Evolutionary conservation across 2,113 vertebrate genomes (phyloP), one percentile per base, ranked within the genome.

Genomic region (Callipepla squamata): DNA sequence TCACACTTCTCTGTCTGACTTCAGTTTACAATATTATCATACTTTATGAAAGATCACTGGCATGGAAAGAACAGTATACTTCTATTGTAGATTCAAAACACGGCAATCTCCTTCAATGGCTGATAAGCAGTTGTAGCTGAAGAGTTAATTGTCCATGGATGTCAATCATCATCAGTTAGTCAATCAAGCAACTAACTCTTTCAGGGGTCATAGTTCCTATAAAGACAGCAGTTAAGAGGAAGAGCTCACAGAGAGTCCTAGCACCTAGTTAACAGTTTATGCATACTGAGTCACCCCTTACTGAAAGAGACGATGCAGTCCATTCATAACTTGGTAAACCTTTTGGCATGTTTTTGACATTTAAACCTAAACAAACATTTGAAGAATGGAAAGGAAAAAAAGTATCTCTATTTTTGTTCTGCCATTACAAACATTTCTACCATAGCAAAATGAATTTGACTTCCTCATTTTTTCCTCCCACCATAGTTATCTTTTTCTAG

Each of bases 81-180:
- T 73, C 34, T 66, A 18, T 76, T 63, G 23, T 30, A 66, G 75
- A 90, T 85, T 82, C 91, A 77, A 36, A 81, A 48, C 73, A 86
- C 34, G 81, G 51, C 32, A 63, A 66, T 94, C 80, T 96, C 75
- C 67, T 95, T 93, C 94, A 85, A 5, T 62, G 57, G 23, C 63
- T 62, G 76, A 47, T 40, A 45, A 38, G 23, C 6, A 16, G 70
- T 68, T 96, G 88, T 86, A 92, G 82, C 58, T 90, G 81, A 97
- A 93, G 94, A 94, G 94, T 97, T 96, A 97, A 96, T 91, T 95
- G 73, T 87, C n/a, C 94, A 58, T 79, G 65, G 67, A 30, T 74
- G 90, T 94, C 96, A 94, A 62, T 97, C 96, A 96, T 89, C 94
- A 96, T 96, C 93, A 96, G 77, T 92, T 93, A 97, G 94, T 96